Conservation (phyloP, 2,113 vertebrate species). For the Taurulus bubalis region DNA sequence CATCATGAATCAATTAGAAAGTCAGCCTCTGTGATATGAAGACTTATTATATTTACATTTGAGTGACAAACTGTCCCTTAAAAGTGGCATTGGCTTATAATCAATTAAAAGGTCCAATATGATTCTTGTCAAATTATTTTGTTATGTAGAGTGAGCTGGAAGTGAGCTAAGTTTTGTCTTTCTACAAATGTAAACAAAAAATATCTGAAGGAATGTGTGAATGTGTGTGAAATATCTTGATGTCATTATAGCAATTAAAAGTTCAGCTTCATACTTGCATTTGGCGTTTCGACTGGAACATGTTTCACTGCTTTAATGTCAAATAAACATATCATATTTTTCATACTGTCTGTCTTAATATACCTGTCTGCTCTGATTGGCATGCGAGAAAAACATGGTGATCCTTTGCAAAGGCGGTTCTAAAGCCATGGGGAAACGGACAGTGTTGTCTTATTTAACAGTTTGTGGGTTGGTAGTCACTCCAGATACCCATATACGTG, state of each 20-base stretch:
- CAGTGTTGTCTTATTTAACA: neutral
- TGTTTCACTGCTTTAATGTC: neutral
- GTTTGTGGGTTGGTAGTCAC: neutral
- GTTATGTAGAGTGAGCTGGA: neutral
- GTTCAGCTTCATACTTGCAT: neutral
- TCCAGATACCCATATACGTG: neutral
- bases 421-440: neutral
- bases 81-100: neutral
- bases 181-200: neutral
- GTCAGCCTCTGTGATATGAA: neutral
- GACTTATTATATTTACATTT: neutral
- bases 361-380: neutral
- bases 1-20: conserved; percentile 54
- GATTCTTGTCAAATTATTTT: neutral
- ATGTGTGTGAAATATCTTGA: neutral
- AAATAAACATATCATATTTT: neutral
- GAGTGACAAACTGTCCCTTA: neutral
- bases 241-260: neutral
- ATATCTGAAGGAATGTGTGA: neutral
- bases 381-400: neutral
- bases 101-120: neutral
- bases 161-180: neutral
- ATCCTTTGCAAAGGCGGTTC: neutral
- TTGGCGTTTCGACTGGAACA: neutral
- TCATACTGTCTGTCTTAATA: neutral